These are phyloP conservation scores for Hipposideros larvatus DNA, from an alignment of 2,797 vertebrate genomes.

Conservation along the genomic window DNA sequence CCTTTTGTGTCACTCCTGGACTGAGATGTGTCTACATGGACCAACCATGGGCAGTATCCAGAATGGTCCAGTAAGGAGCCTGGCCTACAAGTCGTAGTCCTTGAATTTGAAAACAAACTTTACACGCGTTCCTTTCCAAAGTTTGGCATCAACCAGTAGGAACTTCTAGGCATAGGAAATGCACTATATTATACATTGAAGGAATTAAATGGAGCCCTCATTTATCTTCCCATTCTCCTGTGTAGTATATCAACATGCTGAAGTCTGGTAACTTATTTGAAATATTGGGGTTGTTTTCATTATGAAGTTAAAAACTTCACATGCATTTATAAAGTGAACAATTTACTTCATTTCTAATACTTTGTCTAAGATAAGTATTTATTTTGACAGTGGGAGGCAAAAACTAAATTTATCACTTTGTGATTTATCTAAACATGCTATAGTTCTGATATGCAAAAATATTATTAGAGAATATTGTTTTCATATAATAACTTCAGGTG, in stretches of 20 bases:
- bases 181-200: not conserved
- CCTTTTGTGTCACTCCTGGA: not conserved
- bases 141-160: not conserved
- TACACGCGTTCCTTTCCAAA: not conserved
- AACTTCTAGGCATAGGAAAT: not conserved
- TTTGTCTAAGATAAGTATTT: constrained; percentile 5
- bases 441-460: not conserved
- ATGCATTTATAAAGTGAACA: not conserved
- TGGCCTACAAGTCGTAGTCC: not conserved
- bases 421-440: not conserved
- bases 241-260: not conserved
- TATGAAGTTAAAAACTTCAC: not conserved
- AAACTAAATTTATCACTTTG: not conserved
- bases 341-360: constrained; percentile 5
- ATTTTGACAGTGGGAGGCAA: constrained; percentile 40
- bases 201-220: not conserved
- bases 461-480: not conserved
- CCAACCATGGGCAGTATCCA: not conserved
- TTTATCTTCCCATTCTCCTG: not conserved
- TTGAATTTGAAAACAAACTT: not conserved
- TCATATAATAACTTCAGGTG: constrained; percentile 25
- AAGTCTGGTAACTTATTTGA: not conserved
- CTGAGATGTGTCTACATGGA: not conserved
- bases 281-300: not conserved
- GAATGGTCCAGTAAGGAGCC: no score